A percentile compares a stretch with the other conserved stretches of the same genome.
phyloP scores from a whole-genome alignment of 2,113 vertebrate species.

The Ardeotis arabs region DNA sequence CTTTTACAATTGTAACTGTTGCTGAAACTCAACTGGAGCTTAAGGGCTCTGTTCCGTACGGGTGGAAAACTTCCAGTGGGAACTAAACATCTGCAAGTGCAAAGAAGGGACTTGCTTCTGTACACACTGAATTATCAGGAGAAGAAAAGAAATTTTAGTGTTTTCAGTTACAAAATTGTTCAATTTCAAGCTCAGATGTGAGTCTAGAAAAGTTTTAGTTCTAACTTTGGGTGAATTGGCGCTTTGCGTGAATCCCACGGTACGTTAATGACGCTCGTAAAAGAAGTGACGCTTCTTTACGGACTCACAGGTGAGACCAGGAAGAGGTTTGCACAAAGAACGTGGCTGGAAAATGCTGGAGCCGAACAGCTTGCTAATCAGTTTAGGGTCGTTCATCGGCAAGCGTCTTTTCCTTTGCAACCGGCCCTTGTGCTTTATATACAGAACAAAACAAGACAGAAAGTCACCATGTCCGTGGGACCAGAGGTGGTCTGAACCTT shows the following conservation, averaged over 20 bases:
- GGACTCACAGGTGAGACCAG: not conserved
- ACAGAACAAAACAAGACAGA: not conserved
- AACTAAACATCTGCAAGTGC: not conserved
- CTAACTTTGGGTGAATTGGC: not conserved
- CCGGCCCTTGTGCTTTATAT: not conserved
- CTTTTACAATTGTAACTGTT: not conserved
- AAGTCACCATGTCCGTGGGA: fast-evolving
- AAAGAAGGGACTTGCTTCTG: not conserved
- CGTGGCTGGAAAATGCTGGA: not conserved
- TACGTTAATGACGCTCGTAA: fast-evolving
- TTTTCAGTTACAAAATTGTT: not conserved
- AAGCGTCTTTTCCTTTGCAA: not conserved
- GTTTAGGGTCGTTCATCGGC: not conserved
- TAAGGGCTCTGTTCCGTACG: not conserved
- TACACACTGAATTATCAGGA: fast-evolving
- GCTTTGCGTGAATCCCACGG: not conserved
- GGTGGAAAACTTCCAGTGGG: not conserved
- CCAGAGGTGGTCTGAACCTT: not conserved
- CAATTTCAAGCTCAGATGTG: fast-evolving
- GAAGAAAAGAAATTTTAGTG: not conserved
- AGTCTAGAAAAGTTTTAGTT: not conserved
- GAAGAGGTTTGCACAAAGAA: not conserved
- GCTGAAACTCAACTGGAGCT: not conserved
- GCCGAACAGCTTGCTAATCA: not conserved
- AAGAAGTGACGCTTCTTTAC: not conserved